Evolutionary conservation across 2,888 invertebrate genomes (phyloP).

Genomic region (Dorcus parallelipipedus): DNA sequence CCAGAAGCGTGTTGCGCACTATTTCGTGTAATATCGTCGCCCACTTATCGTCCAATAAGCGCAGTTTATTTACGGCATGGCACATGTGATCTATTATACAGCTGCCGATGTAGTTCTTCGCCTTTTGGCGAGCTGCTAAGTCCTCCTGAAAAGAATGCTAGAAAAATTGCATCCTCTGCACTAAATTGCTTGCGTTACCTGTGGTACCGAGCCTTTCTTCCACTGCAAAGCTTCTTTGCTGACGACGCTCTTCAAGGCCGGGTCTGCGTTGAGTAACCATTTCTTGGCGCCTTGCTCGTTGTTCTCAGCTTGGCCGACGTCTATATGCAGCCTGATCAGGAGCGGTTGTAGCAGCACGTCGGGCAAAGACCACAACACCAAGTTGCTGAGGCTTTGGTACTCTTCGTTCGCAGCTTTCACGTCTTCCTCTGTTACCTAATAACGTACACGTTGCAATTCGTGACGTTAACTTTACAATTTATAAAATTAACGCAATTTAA

Average conservation of each 20-base stretch:
- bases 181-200: constrained; percentile 38
- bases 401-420: constrained; percentile 66
- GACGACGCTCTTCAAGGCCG: constrained; percentile 75
- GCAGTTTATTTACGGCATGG: constrained; percentile 73
- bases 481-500: no score
- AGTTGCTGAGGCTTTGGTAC: constrained; percentile 72
- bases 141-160: constrained; percentile 59
- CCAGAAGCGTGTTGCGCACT: constrained; percentile 72
- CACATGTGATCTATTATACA: constrained; percentile 70
- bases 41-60: constrained; percentile 73
- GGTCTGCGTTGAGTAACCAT: constrained; percentile 71
- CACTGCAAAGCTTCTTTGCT: constrained; percentile 85
- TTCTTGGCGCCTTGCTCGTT: constrained; percentile 59
- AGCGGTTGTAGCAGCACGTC: constrained; percentile 76
- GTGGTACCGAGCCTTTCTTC: constrained; percentile 59
- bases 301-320: constrained; percentile 48
- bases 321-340: constrained; percentile 66
- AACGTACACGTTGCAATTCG: constrained; percentile 23
- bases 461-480: no score
- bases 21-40: constrained; percentile 72
- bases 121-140: constrained; percentile 68
- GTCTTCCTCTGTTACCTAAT: constrained; percentile 68
- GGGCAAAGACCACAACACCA: constrained; percentile 77
- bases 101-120: constrained; percentile 63
- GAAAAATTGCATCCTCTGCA: not conserved